A percentile compares a stretch with the other conserved stretches of the same genome.
Evolutionary conservation across 2,888 invertebrate genomes (phyloP).

Genomic region (Pedicia rivosa): DNA sequence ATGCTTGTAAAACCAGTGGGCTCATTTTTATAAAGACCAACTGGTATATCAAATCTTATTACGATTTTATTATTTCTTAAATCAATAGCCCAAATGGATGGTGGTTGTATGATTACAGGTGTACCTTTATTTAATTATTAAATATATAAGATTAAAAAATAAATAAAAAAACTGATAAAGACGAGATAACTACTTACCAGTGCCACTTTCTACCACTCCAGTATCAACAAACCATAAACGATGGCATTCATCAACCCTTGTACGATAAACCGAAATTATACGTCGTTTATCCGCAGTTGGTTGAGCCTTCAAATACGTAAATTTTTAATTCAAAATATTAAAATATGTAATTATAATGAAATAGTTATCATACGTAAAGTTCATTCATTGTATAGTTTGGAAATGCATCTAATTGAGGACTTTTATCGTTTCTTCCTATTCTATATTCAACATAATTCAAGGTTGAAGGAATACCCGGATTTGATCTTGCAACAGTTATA

Average conservation of each 20-base stretch:
- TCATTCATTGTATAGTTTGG: constrained; percentile 23
- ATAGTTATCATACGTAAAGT: constrained; percentile 14
- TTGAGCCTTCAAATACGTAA: constrained; percentile 10
- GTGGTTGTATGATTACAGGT: too few species aligned
- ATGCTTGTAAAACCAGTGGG: constrained; percentile 44
- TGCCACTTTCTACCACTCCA: constrained; percentile 51
- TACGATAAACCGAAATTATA: constrained; percentile 54
- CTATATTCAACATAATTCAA: constrained; percentile 33
- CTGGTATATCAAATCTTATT: constrained; percentile 34
- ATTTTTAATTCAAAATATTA: background rate
- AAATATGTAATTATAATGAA: background rate
- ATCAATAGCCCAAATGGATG: constrained; percentile 49
- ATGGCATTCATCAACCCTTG: constrained; percentile 51
- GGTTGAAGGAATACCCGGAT: constrained; percentile 34
- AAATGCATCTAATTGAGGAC: constrained; percentile 25
- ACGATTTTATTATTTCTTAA: constrained; percentile 44
- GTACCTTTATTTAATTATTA: too few species aligned
- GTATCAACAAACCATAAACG: constrained; percentile 68
- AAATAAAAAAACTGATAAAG: too few species aligned
- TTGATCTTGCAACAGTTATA: constrained; percentile 47
- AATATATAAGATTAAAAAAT: too few species aligned
- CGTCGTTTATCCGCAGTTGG: constrained; percentile 15
- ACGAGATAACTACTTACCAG: constrained; percentile 37
- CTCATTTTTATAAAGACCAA: constrained; percentile 22
- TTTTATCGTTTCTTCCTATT: constrained; percentile 8